Conservation (phyloP, 1,140 invertebrate species). For the Drosophila ficusphila region DNA sequence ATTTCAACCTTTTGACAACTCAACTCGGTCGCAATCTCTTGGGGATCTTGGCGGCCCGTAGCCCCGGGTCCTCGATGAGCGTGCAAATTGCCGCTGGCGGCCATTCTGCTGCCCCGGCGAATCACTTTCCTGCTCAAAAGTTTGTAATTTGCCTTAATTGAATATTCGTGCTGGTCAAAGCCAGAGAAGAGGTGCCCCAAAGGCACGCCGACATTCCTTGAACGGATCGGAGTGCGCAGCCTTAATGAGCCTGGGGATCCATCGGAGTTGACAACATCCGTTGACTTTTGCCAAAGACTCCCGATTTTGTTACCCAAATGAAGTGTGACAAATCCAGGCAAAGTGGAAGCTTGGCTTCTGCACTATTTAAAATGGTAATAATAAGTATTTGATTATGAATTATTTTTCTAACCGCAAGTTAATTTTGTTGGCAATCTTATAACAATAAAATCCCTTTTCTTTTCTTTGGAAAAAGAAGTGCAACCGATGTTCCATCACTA, state of each 20-base stretch:
- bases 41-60: neutral
- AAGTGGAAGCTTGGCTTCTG: neutral
- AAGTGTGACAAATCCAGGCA: conserved; percentile 34
- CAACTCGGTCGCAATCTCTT: conserved; percentile 31
- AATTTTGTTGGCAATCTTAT: no score
- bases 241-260: conserved; percentile 34
- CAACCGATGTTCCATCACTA: neutral
- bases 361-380: no score
- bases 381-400: no score
- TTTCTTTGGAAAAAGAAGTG: no score
- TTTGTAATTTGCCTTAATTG: conserved; percentile 80
- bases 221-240: neutral
- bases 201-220: conserved; percentile 15
- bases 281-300: conserved; percentile 15
- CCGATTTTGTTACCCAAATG: conserved; percentile 15
- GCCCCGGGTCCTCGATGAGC: conserved; percentile 24
- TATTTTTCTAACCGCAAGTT: no score
- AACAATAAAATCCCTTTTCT: no score
- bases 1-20: conserved; percentile 81
- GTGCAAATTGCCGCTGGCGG: conserved; percentile 46
- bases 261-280: conserved; percentile 60
- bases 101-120: conserved; percentile 41
- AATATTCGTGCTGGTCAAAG: conserved; percentile 77
- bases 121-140: conserved; percentile 73
- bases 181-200: conserved; percentile 4